phyloP scores from a whole-genome alignment of 1,140 invertebrate species.

The Musca domestica region DNA sequence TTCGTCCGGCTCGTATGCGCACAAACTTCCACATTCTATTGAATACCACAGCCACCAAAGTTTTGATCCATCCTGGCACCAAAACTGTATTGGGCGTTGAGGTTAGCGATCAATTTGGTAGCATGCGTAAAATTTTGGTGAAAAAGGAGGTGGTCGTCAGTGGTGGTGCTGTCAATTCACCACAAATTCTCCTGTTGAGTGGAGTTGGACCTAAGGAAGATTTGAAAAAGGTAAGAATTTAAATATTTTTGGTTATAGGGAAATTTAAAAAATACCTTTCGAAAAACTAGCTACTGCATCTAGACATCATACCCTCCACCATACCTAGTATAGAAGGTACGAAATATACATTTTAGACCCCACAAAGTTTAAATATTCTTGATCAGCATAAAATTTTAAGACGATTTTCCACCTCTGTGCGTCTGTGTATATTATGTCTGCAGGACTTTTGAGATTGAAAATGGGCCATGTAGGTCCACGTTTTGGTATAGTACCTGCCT shows the following conservation, averaged over 20 bases:
- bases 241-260: background rate
- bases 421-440: no score
- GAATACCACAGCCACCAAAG: slow-evolving; percentile 70
- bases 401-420: no score
- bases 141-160: slow-evolving; percentile 75
- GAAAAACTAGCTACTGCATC: no score
- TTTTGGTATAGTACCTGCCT: no score
- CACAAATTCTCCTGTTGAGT: slow-evolving; percentile 79
- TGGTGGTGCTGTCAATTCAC: slow-evolving; percentile 73
- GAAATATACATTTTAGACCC: no score
- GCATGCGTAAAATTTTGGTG: slow-evolving; percentile 65
- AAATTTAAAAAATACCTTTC: no score
- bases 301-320: no score
- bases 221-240: slow-evolving; percentile 55
- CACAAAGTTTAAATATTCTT: no score
- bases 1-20: slow-evolving; percentile 71
- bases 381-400: no score
- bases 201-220: slow-evolving; percentile 78
- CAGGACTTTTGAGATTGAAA: no score
- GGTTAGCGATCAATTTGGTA: slow-evolving; percentile 58
- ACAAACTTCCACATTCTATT: slow-evolving; percentile 75
- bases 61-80: slow-evolving; percentile 64
- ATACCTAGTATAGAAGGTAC: no score
- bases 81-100: slow-evolving; percentile 60
- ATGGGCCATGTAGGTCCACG: no score